Evolutionary conservation across 2,113 vertebrate genomes (phyloP).

Genomic region (Colossoma macropomum): DNA sequence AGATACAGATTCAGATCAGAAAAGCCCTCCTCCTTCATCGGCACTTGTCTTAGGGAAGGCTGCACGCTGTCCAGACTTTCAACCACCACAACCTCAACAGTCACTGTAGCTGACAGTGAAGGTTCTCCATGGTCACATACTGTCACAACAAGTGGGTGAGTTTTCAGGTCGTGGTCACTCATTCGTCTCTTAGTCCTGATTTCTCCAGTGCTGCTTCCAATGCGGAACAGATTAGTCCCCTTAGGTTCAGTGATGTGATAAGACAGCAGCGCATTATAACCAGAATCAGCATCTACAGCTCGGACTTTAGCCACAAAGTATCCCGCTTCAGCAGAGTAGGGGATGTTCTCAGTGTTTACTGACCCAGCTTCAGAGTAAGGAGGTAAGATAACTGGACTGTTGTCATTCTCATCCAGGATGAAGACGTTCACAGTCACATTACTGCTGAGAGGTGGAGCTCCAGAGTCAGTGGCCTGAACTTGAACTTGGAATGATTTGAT

Average conservation of each 20-base stretch:
- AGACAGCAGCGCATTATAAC: constrained; percentile 61
- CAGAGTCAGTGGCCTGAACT: constrained; percentile 26
- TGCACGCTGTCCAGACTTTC: constrained; percentile 63
- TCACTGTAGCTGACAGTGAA: constrained; percentile 76
- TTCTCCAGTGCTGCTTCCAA: constrained; percentile 61
- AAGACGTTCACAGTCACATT: constrained; percentile 47
- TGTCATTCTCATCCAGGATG: constrained; percentile 75
- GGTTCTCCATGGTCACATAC: constrained; percentile 80
- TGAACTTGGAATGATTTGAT: constrained; percentile 26
- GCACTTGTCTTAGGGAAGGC: constrained; percentile 73
- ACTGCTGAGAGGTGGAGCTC: constrained; percentile 8
- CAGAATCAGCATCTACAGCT: constrained; percentile 62
- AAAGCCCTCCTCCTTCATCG: constrained; percentile 64
- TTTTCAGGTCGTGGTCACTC: constrained; percentile 76
- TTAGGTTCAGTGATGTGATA: constrained; percentile 59
- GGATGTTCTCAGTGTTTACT: constrained; percentile 74
- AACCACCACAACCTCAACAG: constrained; percentile 74
- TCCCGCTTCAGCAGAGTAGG: constrained; percentile 75
- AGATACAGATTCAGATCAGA: constrained; percentile 76
- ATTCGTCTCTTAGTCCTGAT: constrained; percentile 65
- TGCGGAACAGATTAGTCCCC: constrained; percentile 59
- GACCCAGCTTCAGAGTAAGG: constrained; percentile 73
- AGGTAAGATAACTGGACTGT: constrained; percentile 69
- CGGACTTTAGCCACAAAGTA: constrained; percentile 69
- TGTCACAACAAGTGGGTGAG: constrained; percentile 75